Evolutionary conservation across 2,888 invertebrate genomes (phyloP).

Genomic region (Harpalus rubripes): DNA sequence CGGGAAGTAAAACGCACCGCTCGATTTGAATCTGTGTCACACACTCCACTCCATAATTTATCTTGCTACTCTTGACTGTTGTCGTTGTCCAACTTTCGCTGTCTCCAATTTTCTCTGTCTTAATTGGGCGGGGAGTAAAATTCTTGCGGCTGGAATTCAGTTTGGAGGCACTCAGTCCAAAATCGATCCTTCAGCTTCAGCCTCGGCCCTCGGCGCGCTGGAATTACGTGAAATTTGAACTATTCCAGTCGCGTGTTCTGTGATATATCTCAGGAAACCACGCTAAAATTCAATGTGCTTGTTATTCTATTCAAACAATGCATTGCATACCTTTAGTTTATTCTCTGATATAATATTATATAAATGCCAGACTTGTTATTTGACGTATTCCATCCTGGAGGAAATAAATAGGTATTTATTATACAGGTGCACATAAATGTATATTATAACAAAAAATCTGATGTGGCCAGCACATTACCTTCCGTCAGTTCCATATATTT

Average conservation of each 20-base stretch:
- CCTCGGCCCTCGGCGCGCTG: neutral
- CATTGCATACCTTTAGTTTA: neutral
- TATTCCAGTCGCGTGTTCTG: conserved; percentile 45
- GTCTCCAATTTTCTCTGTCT: neutral
- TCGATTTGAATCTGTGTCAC: neutral
- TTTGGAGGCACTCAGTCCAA: conserved; percentile 6
- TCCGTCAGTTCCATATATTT: no score
- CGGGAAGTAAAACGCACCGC: neutral
- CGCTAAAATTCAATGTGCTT: neutral
- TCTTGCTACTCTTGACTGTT: neutral
- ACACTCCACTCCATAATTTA: neutral
- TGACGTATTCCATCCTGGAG: no score
- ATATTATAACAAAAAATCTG: no score
- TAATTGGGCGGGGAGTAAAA: neutral
- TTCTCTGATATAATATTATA: no score
- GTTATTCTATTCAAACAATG: neutral
- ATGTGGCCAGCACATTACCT: no score
- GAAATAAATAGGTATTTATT: no score
- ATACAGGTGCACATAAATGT: no score
- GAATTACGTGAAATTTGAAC: conserved; percentile 30
- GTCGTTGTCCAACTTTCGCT: neutral
- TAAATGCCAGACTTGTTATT: no score
- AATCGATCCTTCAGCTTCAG: conserved; percentile 8
- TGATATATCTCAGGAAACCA: conserved; percentile 13
- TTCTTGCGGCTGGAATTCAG: neutral